A percentile compares a stretch with the other conserved stretches of the same genome.
phyloP scores from a whole-genome alignment of 2,797 vertebrate species.

The Uromys caudimaculatus region DNA sequence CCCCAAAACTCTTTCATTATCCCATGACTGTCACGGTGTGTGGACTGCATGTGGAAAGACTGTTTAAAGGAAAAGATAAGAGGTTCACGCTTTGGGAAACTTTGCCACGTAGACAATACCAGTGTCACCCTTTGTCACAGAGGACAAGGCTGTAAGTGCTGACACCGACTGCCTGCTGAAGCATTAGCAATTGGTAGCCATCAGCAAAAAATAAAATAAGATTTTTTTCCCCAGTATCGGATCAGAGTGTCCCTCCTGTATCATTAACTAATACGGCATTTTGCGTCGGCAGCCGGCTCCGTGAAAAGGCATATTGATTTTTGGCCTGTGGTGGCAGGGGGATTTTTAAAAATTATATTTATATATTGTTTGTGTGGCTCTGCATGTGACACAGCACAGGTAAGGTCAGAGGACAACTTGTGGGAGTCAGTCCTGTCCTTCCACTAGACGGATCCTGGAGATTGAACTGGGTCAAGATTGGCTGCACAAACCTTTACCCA shows the following conservation, averaged over 20 bases:
- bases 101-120: neutral
- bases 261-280: neutral
- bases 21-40: neutral
- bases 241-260: neutral
- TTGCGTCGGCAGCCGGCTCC: neutral
- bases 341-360: neutral
- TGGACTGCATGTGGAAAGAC: neutral
- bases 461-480: neutral
- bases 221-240: neutral
- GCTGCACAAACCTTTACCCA: neutral
- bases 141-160: neutral
- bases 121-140: neutral
- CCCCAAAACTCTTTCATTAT: neutral
- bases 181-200: neutral
- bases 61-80: constrained; percentile 5
- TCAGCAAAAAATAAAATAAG: neutral
- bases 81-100: neutral
- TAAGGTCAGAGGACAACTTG: neutral
- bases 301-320: constrained; percentile 3
- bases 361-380: neutral
- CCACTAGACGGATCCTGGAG: neutral
- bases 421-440: neutral
- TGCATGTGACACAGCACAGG: neutral
- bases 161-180: no score
- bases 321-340: neutral